A percentile compares a stretch with the other conserved stretches of the same genome.
Conservation (phyloP, 2,113 vertebrate species). For the Strix uralensis region DNA sequence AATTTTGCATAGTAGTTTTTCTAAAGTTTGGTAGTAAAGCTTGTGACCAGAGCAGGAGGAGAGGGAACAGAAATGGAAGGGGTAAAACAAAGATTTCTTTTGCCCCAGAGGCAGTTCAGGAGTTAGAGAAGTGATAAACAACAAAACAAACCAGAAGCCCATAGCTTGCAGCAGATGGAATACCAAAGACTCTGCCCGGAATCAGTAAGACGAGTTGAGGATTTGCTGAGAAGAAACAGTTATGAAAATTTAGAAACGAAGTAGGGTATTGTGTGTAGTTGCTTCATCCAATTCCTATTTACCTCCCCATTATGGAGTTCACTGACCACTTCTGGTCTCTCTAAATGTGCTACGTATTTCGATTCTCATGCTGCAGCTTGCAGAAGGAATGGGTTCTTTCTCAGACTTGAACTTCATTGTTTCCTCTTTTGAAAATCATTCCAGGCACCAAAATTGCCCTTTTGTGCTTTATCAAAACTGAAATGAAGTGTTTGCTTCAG, state of each 20-base stretch:
- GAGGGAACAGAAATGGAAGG: not conserved
- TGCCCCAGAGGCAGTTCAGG: not conserved
- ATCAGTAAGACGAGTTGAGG: not conserved
- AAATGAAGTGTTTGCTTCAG: not conserved
- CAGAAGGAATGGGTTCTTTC: not conserved
- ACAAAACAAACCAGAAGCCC: not conserved
- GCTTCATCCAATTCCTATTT: not conserved
- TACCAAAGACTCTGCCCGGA: not conserved
- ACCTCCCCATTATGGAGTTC: not conserved
- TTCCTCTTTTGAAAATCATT: not conserved
- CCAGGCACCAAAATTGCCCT: not conserved
- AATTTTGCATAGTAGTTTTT: not conserved
- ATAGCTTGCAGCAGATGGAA: not conserved
- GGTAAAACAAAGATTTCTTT: not conserved
- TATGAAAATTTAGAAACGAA: not conserved
- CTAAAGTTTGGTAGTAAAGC: not conserved
- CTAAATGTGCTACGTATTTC: not conserved
- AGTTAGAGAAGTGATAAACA: not conserved
- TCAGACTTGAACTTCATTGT: not conserved
- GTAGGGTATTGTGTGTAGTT: not conserved
- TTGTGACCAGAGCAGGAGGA: not conserved
- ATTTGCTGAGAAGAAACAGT: not conserved
- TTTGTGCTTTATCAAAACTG: not conserved
- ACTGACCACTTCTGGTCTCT: not conserved
- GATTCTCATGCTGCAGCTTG: not conserved